Conservation (phyloP, 2,797 vertebrate genomes). For the Rhinatrema bivittatum region DNA sequence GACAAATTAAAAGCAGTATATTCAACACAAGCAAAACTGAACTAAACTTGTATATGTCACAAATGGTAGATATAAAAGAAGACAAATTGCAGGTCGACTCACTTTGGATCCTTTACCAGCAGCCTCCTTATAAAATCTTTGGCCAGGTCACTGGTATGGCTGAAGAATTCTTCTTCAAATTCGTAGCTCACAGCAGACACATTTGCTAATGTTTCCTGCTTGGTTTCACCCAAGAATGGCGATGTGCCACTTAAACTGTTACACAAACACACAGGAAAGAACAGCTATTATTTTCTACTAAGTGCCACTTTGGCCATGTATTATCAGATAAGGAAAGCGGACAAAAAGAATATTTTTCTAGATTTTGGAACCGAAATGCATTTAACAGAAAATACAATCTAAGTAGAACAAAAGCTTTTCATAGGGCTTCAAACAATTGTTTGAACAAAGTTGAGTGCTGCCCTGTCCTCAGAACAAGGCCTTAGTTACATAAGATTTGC, state of each 20-base stretch:
- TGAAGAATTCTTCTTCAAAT: constrained; percentile 95
- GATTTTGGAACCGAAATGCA: neutral
- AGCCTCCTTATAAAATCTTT: constrained; percentile 94
- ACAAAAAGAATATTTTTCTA: neutral
- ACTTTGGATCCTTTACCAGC: constrained; percentile 96
- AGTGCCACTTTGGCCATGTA: neutral
- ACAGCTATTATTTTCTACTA: no score
- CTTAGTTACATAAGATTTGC: no score
- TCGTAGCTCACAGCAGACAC: constrained; percentile 94
- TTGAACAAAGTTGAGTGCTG: no score
- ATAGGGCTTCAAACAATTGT: no score
- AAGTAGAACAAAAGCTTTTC: constrained; percentile 3
- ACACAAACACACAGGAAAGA: neutral
- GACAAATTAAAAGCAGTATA: no score
- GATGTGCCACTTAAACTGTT: constrained; percentile 88
- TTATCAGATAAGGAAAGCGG: neutral
- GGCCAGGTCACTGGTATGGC: constrained; percentile 84
- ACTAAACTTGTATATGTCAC: no score
- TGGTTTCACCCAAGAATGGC: constrained; percentile 93
- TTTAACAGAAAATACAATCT: neutral
- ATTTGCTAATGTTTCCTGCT: constrained; percentile 94
- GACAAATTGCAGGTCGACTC: constrained; percentile 41
- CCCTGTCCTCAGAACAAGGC: no score
- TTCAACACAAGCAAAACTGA: no score
- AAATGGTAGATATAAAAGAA: no score